Base-by-base conservation (phyloP, 2,888 invertebrate genomes). In the Apeira syringaria region DNA sequence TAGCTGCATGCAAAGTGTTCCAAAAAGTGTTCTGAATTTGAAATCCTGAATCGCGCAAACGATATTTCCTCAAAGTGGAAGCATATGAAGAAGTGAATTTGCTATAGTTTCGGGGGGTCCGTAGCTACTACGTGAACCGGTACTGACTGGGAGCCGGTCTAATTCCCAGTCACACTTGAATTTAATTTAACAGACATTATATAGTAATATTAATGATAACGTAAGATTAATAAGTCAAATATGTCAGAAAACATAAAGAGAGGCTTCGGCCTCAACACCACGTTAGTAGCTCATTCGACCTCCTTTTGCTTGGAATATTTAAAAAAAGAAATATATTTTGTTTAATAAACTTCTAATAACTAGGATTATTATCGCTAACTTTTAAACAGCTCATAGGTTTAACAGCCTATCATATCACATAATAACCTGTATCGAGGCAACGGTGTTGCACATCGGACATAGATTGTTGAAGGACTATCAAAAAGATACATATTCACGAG, bases 61-160 rank as follows among this genome's bases (percentile, higher is more conserved):
- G 42, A 61, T 64, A 57, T 44, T 17, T 28, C 24, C 10, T 2
- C 2, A 5, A 1, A 5, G 5, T 7, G 24, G 10, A 3, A 10
- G n/a, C 9, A 55, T 69, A 69, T 64, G 66, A 59, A 61, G 31
- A 29, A 38, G 2, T 12, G 37, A 12, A 7, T 5, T 2, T 0
- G 0, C 0, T 0, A 4, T 0, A 0, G 2, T 1, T 0, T n/a
- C 35, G 75, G 84, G 75, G n/a, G 74, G 85, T 86, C 85, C 86
- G 80, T 83, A 73, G 86, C 84, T 85, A 86, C 86, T 80, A 67
- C 76, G 84, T 76, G 50, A 50, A 65, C 77, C 78, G 85, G 85
- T 74, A 56, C 43, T 74, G 83, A 77, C 76, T 62, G 66, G 79
- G 80, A 80, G 64, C 86, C 84, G 83, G 78, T 69, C 76, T 75